These are phyloP conservation scores for Conus betulinus DNA, from an alignment of 1,140 invertebrate species.

Conservation along the genomic window DNA sequence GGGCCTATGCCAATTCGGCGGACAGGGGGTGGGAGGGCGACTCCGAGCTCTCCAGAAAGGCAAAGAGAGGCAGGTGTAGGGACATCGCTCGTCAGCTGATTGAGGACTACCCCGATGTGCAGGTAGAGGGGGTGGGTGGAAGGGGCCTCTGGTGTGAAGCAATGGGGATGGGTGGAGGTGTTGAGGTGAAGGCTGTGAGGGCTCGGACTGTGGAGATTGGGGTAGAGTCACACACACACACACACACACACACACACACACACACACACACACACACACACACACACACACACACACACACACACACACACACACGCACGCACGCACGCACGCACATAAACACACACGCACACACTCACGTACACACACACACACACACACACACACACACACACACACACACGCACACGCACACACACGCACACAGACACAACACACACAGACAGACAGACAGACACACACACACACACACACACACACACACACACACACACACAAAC, in stretches of 20 bases:
- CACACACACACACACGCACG: background rate
- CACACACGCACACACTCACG: background rate
- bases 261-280: conserved; percentile 12
- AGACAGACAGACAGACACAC: background rate
- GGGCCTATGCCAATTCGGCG: conserved; percentile 87
- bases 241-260: conserved; percentile 7
- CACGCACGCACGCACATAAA: background rate
- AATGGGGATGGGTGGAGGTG: too few relatives aligned
- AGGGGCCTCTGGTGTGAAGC: too few relatives aligned
- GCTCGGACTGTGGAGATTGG: too few relatives aligned
- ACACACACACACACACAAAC: background rate
- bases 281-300: background rate
- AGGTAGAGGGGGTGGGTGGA: conserved; percentile 12
- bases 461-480: background rate
- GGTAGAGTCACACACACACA: background rate
- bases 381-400: too few relatives aligned
- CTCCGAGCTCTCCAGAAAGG: conserved; percentile 37
- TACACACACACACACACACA: too few relatives aligned
- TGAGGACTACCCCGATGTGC: conserved; percentile 40
- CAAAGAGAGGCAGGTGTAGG: conserved; percentile 58
- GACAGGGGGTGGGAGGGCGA: conserved; percentile 76
- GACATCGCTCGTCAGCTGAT: conserved; percentile 75
- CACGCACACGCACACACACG: too few relatives aligned
- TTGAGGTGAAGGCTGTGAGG: too few relatives aligned
- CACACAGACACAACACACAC: too few relatives aligned